phyloP scores from a whole-genome alignment of 1,140 invertebrate species.

The Hormaphis cornu region DNA sequence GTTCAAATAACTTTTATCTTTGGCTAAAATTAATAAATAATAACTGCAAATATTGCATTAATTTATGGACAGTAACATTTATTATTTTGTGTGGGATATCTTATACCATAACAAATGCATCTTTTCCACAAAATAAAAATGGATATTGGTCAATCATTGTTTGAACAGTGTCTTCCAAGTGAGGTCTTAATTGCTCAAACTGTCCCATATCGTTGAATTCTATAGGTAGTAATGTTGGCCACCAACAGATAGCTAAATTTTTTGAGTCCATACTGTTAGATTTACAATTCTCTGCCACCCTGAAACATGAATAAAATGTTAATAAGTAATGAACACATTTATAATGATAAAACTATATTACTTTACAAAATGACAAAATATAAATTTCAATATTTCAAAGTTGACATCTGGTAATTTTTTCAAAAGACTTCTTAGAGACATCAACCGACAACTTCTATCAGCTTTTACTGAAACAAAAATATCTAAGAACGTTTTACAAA shows the following conservation, averaged over 20 bases:
- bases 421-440: constrained; percentile 74
- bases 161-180: constrained; percentile 89
- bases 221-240: constrained; percentile 90
- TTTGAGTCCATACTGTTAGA: constrained; percentile 93
- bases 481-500: background rate
- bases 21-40: constrained; percentile 9
- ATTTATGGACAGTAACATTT: background rate
- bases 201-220: constrained; percentile 88
- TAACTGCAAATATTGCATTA: background rate
- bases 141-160: constrained; percentile 94
- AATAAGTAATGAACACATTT: background rate
- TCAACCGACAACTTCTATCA: constrained; percentile 77
- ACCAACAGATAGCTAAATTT: constrained; percentile 95
- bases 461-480: constrained; percentile 48
- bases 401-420: constrained; percentile 74
- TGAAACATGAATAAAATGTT: constrained; percentile 43
- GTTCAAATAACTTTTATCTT: constrained; percentile 17
- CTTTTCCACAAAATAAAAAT: constrained; percentile 87
- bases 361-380: constrained; percentile 90
- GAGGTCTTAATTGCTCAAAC: constrained; percentile 86
- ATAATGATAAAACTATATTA: constrained; percentile 45
- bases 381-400: constrained; percentile 82
- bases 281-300: constrained; percentile 83
- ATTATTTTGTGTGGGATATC: background rate
- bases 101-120: constrained; percentile 83